Evolutionary conservation across 1,140 invertebrate genomes (phyloP).

Genomic region (Polyergus mexicanus): DNA sequence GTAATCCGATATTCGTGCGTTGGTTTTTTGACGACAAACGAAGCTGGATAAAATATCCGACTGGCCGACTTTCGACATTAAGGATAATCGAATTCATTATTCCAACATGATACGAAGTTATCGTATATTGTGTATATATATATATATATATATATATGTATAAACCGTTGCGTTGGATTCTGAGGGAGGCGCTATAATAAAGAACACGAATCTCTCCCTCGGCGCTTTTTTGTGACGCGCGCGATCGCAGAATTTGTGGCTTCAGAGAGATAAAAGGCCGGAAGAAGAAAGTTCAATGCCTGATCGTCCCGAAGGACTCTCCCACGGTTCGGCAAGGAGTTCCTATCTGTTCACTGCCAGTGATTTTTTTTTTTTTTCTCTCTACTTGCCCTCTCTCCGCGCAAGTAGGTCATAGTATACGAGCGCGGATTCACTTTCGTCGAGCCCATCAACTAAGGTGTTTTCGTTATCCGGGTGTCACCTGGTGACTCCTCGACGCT

Average conservation of each 20-base stretch:
- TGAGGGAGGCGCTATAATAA: slow-evolving; percentile 53
- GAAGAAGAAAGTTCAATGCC: slow-evolving; percentile 79
- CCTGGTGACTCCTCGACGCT: slow-evolving; percentile 40
- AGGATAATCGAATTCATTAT: slow-evolving; percentile 48
- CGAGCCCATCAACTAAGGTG: slow-evolving; percentile 7
- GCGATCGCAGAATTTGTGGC: slow-evolving; percentile 67
- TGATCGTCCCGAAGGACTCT: slow-evolving; percentile 76
- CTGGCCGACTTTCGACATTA: slow-evolving; percentile 48
- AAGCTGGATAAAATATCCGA: slow-evolving; percentile 10
- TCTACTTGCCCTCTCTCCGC: slow-evolving; percentile 29
- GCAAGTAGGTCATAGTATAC: slow-evolving; percentile 67
- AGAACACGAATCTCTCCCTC: slow-evolving; percentile 52
- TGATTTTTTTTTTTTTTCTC: slow-evolving; percentile 77
- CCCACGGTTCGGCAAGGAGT: slow-evolving; percentile 75
- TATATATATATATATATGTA: not conserved
- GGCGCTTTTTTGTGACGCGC: slow-evolving; percentile 59
- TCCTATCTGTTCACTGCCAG: slow-evolving; percentile 68
- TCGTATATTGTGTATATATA: not conserved
- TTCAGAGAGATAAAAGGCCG: slow-evolving; percentile 71
- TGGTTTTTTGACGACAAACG: slow-evolving; percentile 10
- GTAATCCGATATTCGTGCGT: slow-evolving; percentile 41
- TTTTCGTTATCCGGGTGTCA: slow-evolving; percentile 60
- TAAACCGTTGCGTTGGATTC: slow-evolving; percentile 17
- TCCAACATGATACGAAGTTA: slow-evolving; percentile 39
- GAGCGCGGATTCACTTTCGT: slow-evolving; percentile 49